Conservation (phyloP, 1,140 invertebrate genomes). For the Chionoecetes opilio region DNA sequence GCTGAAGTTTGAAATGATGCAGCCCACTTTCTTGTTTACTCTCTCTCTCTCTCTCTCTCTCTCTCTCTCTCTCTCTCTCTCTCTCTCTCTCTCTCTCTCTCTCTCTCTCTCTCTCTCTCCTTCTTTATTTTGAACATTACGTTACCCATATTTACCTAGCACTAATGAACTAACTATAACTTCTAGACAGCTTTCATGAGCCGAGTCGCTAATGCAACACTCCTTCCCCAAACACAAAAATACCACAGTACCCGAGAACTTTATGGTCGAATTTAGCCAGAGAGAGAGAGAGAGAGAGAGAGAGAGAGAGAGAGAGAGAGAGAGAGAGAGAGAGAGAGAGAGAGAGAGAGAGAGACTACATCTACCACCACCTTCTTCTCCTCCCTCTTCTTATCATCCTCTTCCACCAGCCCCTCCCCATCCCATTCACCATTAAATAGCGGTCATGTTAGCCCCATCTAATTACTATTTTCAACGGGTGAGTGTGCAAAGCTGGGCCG, state of each 20-base stretch:
- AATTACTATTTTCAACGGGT: slow-evolving; percentile 30
- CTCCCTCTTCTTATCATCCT: slow-evolving; percentile 11
- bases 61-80: slow-evolving; percentile 42
- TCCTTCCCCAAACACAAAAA: not conserved
- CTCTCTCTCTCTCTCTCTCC: not conserved
- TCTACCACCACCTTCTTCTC: not conserved
- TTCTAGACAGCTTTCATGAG: not conserved
- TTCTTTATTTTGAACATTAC: not conserved
- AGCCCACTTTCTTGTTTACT: slow-evolving; percentile 14
- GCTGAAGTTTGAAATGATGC: slow-evolving; percentile 19
- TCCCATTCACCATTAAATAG: slow-evolving; percentile 10
- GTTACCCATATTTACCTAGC: not conserved
- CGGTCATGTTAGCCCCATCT: slow-evolving; percentile 2
- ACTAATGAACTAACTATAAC: slow-evolving; percentile 15
- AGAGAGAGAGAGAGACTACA: slow-evolving; percentile 29
- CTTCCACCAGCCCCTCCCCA: not conserved
- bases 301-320: slow-evolving; percentile 64
- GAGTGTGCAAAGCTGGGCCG: not conserved
- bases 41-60: slow-evolving; percentile 18
- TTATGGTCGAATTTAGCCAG: not conserved
- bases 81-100: slow-evolving; percentile 52
- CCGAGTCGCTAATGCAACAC: not conserved
- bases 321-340: slow-evolving; percentile 55
- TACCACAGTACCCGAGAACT: not conserved
- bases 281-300: slow-evolving; percentile 60